These are phyloP conservation scores for Ctenoplectra terminalis DNA, from an alignment of 1,140 invertebrate genomes.

Conservation along the genomic window DNA sequence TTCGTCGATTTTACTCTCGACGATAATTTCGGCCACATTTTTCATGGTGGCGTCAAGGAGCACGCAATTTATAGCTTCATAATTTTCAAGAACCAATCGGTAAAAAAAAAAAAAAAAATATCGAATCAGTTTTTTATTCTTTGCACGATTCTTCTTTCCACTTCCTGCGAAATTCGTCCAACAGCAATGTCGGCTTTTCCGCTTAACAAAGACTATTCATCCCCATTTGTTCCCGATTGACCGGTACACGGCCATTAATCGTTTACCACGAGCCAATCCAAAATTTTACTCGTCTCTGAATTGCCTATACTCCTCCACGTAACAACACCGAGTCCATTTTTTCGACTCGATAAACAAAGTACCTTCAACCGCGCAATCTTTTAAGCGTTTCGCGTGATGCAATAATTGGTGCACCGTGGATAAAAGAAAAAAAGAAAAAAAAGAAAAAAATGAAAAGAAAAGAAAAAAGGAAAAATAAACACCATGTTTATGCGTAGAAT, in stretches of 20 bases:
- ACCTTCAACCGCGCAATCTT: too few relatives aligned
- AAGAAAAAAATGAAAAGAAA: too few relatives aligned
- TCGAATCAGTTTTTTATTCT: not conserved
- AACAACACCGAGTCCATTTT: not conserved
- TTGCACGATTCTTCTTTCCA: not conserved
- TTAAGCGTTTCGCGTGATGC: too few relatives aligned
- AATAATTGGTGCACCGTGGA: not conserved
- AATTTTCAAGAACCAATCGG: not conserved
- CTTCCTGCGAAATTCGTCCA: not conserved
- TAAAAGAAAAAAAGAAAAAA: not conserved
- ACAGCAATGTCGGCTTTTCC: not conserved
- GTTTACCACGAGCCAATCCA: not conserved
- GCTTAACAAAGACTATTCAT: not conserved
- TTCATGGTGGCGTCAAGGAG: not conserved
- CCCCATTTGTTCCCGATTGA: not conserved
- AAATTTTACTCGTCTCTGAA: not conserved
- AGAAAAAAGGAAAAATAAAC: too few relatives aligned
- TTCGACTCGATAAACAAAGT: not conserved
- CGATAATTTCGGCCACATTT: conserved; percentile 20
- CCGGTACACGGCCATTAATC: not conserved
- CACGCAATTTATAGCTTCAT: not conserved
- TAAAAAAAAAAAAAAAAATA: not conserved
- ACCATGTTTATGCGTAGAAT: too few relatives aligned
- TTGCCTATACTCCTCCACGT: not conserved
- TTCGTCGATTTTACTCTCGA: not conserved